Conservation (phyloP, 2,888 invertebrate species). For the Eupeodes luniger region DNA sequence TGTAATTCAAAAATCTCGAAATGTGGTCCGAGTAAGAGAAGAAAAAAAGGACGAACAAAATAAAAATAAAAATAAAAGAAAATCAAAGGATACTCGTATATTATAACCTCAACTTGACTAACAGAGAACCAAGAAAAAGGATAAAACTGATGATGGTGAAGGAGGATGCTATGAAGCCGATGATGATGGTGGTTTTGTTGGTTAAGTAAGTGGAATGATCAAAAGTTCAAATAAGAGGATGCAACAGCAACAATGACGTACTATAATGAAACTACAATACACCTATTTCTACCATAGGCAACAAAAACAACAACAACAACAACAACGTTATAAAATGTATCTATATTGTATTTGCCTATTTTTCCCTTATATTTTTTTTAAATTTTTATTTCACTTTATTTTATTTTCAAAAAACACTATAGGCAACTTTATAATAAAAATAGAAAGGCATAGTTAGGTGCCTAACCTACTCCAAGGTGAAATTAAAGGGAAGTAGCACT, state of each 20-base stretch:
- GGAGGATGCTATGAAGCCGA: slow-evolving; percentile 5
- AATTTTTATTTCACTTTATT: background rate
- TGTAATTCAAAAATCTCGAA: slow-evolving; percentile 12
- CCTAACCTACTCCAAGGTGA: slow-evolving; percentile 57
- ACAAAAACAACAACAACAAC: slow-evolving; percentile 36
- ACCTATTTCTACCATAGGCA: background rate
- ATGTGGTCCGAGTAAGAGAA: background rate
- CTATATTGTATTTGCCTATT: slow-evolving; percentile 33
- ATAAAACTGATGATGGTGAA: background rate
- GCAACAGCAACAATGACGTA: slow-evolving; percentile 45
- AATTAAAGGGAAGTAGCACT: background rate
- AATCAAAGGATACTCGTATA: slow-evolving; percentile 38
- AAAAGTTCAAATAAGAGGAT: slow-evolving; percentile 69
- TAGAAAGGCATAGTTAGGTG: slow-evolving; percentile 15
- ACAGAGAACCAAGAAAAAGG: background rate
- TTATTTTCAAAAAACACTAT: slow-evolving; percentile 8
- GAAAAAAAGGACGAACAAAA: background rate
- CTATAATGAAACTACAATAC: slow-evolving; percentile 33
- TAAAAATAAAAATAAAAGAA: slow-evolving; percentile 19
- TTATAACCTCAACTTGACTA: slow-evolving; percentile 6
- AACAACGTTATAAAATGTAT: slow-evolving; percentile 43
- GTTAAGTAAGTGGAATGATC: slow-evolving; percentile 19
- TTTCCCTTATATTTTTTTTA: background rate
- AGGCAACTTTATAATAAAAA: slow-evolving; percentile 60
- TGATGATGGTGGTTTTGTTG: slow-evolving; percentile 8